Evolutionary conservation across 2,888 invertebrate genomes (phyloP), one percentile per base, ranked within the genome.

Genomic region (Calameuta idolon): DNA sequence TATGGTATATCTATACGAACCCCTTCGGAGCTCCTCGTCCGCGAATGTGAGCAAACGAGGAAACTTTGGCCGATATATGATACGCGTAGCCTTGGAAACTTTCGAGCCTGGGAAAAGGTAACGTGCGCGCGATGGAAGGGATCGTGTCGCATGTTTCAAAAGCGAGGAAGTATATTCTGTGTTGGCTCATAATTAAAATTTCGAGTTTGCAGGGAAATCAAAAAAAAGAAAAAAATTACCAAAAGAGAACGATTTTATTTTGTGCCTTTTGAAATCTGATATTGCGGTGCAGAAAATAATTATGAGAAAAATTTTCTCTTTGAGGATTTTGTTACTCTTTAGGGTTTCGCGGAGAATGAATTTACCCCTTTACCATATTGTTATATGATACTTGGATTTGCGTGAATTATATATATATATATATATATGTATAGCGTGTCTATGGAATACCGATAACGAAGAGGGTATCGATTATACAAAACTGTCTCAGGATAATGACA

Each of bases 41-140:
- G 71, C 55, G 76, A 75, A 81, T 75, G 80, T 76, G 74, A 74
- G n/a, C 83, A 88, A 89, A 89, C 87, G 88, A 89, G 88, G 86
- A 87, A 90, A 89, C 87, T 89, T 89, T 87, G 83, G 81, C 76
- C 83, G 83, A 85, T 84, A 83, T 85, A 82, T 84, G 83, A 82
- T 83, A 79, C 84, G 81, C 81, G 79, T 23, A 74, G 74, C 34
- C 23, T 12, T 74, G 55, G 55, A 23, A 55, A 55, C 23, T 55
- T 55, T 55, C 55, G 23, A 5, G 9, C 23, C 5, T 23, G 23
- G 55, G 0, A 23, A 55, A 55, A 55, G 23, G 15, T 15, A 55
- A 40, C 23, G 40, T 55, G 9, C 9, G 23, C 23, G 55, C 0
- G 55, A 55, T 23, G 5, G 55, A 23, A 23, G 55, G 23, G 55